Evolutionary conservation across 1,140 invertebrate species (phyloP).

Genomic region (Tetragnatha versicolor): DNA sequence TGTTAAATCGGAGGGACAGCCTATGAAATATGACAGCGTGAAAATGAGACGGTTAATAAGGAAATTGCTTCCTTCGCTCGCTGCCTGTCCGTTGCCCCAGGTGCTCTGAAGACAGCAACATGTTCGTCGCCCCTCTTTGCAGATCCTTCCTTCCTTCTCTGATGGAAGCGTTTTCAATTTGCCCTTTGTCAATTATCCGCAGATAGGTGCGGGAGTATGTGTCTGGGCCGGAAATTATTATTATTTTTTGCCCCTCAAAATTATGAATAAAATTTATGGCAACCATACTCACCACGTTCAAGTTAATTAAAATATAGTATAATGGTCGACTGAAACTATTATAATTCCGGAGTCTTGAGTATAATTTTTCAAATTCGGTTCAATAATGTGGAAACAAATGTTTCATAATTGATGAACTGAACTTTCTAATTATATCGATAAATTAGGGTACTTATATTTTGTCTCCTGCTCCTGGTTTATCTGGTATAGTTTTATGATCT

Average conservation of each 20-base stretch:
- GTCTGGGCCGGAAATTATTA: conserved; percentile 1
- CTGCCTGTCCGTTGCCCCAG: conserved; percentile 14
- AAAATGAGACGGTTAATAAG: conserved; percentile 55
- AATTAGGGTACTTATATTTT: too few relatives aligned
- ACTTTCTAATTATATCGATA: too few relatives aligned
- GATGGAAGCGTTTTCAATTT: conserved; percentile 33
- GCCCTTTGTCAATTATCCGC: conserved; percentile 12
- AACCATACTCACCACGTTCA: too few relatives aligned
- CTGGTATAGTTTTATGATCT: too few relatives aligned
- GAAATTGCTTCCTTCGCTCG: conserved; percentile 44
- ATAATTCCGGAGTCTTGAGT: too few relatives aligned
- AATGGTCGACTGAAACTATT: too few relatives aligned
- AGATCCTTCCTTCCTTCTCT: not conserved
- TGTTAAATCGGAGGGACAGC: conserved; percentile 32
- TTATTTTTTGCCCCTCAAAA: not conserved
- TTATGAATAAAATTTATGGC: too few relatives aligned
- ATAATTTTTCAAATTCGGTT: too few relatives aligned
- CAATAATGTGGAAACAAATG: too few relatives aligned
- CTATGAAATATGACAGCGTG: conserved; percentile 54
- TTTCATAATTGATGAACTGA: too few relatives aligned
- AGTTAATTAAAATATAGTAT: too few relatives aligned
- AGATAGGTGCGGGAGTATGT: not conserved
- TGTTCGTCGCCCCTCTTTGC: not conserved
- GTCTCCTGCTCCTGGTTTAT: too few relatives aligned
- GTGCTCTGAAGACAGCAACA: not conserved